Evolutionary conservation across 2,888 invertebrate species (phyloP).

Genomic region (Idaea straminata): DNA sequence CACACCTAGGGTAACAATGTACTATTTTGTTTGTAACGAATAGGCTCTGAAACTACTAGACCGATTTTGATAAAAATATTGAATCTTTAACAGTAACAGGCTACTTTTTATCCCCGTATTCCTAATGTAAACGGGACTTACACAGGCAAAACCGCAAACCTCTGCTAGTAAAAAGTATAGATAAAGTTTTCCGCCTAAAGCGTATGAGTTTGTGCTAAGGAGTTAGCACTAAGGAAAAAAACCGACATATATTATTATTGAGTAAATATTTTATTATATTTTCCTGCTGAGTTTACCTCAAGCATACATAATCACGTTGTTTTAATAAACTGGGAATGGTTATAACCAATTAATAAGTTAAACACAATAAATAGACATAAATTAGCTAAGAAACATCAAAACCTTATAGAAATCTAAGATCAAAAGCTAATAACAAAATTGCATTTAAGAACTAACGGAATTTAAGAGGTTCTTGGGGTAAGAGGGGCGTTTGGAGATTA

Average conservation of each 20-base stretch:
- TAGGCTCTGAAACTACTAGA: no score
- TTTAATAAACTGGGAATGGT: slow-evolving; percentile 15
- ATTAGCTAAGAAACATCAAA: slow-evolving; percentile 9
- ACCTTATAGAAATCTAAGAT: slow-evolving; percentile 2
- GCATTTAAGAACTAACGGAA: background rate
- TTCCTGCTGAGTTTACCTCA: background rate
- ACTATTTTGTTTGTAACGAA: no score
- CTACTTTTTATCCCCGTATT: no score
- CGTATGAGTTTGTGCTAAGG: background rate
- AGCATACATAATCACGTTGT: slow-evolving; percentile 17
- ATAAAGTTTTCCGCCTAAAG: no score
- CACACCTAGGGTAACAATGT: no score
- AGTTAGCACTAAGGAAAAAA: slow-evolving; percentile 7
- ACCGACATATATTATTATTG: background rate
- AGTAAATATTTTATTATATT: background rate
- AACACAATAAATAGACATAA: slow-evolving; percentile 10
- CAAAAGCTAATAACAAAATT: background rate
- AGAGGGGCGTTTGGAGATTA: no score
- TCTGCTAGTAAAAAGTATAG: no score
- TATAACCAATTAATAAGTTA: slow-evolving; percentile 5
- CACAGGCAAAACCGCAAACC: no score
- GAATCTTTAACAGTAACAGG: no score
- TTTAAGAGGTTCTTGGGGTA: background rate
- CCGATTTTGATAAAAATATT: no score
- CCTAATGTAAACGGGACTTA: no score